Conservation (phyloP, 1,140 invertebrate species). For the Archegozetes longisetosus region DNA sequence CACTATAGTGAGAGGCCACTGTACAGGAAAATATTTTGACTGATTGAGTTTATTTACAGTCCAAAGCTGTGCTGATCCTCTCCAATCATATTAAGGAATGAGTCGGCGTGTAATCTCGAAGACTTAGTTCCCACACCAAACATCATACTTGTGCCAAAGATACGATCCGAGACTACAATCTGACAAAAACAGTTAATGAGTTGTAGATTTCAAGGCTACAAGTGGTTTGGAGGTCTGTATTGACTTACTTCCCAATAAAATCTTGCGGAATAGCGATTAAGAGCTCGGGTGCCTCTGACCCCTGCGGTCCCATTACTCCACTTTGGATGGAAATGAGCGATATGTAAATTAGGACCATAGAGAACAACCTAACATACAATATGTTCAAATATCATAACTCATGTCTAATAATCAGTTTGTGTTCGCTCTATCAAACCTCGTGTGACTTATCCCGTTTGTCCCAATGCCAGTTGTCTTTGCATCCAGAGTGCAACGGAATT, state of each 20-base stretch:
- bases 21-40: neutral
- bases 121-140: conserved; percentile 49
- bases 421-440: conserved; percentile 35
- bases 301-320: conserved; percentile 58
- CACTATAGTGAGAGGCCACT: neutral
- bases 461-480: conserved; percentile 49
- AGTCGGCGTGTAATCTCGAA: conserved; percentile 43
- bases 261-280: conserved; percentile 40
- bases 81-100: conserved; percentile 51
- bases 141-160: conserved; percentile 62
- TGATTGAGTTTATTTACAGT: neutral
- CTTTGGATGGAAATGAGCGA: conserved; percentile 50
- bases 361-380: conserved; percentile 27
- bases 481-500: conserved; percentile 31
- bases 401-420: neutral
- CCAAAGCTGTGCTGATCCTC: conserved; percentile 53
- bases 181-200: neutral
- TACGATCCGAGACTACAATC: conserved; percentile 38
- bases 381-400: neutral
- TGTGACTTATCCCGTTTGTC: conserved; percentile 41
- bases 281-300: conserved; percentile 41
- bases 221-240: neutral
- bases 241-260: conserved; percentile 49
- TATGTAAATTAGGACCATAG: conserved; percentile 32
- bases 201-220: neutral